Evolutionary conservation across 2,888 invertebrate genomes (phyloP), one percentile per base, ranked within the genome.

Genomic region (Epirrhoe alternata): DNA sequence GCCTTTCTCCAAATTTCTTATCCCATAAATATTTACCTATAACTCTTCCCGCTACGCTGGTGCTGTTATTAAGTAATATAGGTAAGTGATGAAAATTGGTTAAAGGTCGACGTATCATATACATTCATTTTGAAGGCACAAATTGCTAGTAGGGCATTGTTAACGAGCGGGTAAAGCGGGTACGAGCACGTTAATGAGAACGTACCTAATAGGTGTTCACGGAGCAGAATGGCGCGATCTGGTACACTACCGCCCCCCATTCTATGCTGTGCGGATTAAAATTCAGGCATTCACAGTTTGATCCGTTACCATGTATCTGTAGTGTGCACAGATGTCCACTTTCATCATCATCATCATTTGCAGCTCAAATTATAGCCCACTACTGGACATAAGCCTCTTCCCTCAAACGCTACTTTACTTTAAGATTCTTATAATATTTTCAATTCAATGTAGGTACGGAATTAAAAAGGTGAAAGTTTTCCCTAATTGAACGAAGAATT

Each of bases 121-220:
- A 84, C 78, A 85, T 83, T 81, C 79, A 84, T 86, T 86, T 81
- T 77, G 77, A 80, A 82, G 82, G 84, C 77, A 85, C 83, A 84
- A 81, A 84, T 85, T 83, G 78, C 82, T 79, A 77, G 80, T 75
- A 78, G 82, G 83, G 82, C 78, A 83, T 85, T 87, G 86, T 87
- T 86, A 86, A 86, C 85, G 86, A 83, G 83, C 82, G 81, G 80
- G 81, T 82, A 84, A 84, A 87, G 79, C 77, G 78, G 82, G 82
- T 85, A 84, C 82, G 81, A 79, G 80, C 79, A 76, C 79, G 83
- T 81, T 87, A 88, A 88, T 87, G 87, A 86, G 86, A 86, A 86
- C 83, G 83, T 87, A 59, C 51, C 59, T 59, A 87, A 88, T 88
- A 87, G 87, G 84, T 85, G 85, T 85, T 84, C 80, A 79, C 80